Percentiles rank a stretch among this genome's conserved stretches.
These are phyloP conservation scores for Tetramorium parvispinum DNA, from an alignment of 1,140 invertebrate genomes.

Conservation along the genomic window DNA sequence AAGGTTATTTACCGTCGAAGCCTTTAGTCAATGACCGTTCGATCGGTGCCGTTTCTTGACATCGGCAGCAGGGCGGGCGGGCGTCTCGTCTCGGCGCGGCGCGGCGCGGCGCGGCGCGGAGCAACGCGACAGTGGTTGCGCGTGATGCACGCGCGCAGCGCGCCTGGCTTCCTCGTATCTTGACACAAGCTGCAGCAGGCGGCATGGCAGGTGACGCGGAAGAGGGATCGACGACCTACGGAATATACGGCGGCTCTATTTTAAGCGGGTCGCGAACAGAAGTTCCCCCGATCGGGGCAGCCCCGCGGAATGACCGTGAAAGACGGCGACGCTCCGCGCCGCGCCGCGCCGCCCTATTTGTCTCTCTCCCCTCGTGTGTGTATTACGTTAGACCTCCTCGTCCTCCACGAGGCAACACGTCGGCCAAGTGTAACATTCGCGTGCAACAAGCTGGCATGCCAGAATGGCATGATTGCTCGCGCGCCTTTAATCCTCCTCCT, in stretches of 20 bases:
- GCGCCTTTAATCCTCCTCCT: not conserved
- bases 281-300: constrained; percentile 52
- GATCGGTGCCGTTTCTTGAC: constrained; percentile 57
- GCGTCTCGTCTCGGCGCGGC: not conserved
- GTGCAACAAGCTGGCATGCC: constrained; percentile 33
- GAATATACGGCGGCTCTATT: constrained; percentile 71
- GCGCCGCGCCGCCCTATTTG: constrained; percentile 16
- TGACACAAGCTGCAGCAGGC: constrained; percentile 53
- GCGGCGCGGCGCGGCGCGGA: constrained; percentile 18
- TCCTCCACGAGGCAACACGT: constrained; percentile 33
- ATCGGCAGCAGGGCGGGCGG: constrained; percentile 27
- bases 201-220: constrained; percentile 73
- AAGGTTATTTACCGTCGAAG: constrained; percentile 59
- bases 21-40: constrained; percentile 61
- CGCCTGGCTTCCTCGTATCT: constrained; percentile 34
- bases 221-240: constrained; percentile 75
- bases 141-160: constrained; percentile 12
- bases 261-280: constrained; percentile 68
- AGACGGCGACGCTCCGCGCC: constrained; percentile 44
- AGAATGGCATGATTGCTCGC: constrained; percentile 16
- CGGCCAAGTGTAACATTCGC: constrained; percentile 59
- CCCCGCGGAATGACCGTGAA: constrained; percentile 68
- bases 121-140: constrained; percentile 47
- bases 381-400: constrained; percentile 34
- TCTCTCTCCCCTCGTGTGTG: not conserved